Base-by-base conservation (phyloP, 2,888 invertebrate genomes). In the Tachina fera region DNA sequence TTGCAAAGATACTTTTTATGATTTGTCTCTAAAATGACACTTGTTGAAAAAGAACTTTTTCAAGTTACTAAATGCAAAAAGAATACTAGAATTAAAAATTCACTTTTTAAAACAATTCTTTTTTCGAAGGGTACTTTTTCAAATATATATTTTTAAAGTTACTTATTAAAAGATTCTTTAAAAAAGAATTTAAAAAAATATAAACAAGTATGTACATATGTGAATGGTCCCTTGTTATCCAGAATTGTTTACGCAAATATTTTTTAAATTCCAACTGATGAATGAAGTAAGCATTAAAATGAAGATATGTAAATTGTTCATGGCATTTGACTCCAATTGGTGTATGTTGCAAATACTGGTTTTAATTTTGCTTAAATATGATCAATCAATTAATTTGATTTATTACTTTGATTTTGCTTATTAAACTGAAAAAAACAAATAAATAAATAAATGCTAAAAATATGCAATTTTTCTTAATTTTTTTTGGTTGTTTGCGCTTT, bases 401-500 rank as follows among this genome's bases (percentile, higher is more conserved):
- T 80, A 45, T 51, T 65, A 47, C 51, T 76, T 71, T 82, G 49
- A 2, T 68, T 41, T 68, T 45, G 58, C 51, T 63, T 78, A 39
- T 22, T 51, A 45, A 84, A 83, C 51, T 41, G 45, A 84, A 71
- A 68, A 68, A 43, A 65, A 56, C 6, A 31, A 31, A 31, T 31
- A 65, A 14, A 60, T 41, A 76, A 70, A 85, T 87, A 71, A 83
- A 86, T 83, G 77, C 74, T 86, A 67, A 80, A 83, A 78, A 81
- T 87, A 87, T 87, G 86, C 86, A 87, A 87, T 87, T 87, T 83
- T 87, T 90, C 88, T 89, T 86, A 31, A 68, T 71, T 75, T 63
- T 58, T 65, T 45, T 84, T 31, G 5, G 87, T 84, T 87, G 49
- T 74, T 75, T 87, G 79, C 86, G 79, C 63, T 67, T 82, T 61